Percentiles rank a stretch among this genome's conserved stretches.
These are phyloP conservation scores for Melieria omissa DNA, from an alignment of 2,888 invertebrate species.

Conservation along the genomic window DNA sequence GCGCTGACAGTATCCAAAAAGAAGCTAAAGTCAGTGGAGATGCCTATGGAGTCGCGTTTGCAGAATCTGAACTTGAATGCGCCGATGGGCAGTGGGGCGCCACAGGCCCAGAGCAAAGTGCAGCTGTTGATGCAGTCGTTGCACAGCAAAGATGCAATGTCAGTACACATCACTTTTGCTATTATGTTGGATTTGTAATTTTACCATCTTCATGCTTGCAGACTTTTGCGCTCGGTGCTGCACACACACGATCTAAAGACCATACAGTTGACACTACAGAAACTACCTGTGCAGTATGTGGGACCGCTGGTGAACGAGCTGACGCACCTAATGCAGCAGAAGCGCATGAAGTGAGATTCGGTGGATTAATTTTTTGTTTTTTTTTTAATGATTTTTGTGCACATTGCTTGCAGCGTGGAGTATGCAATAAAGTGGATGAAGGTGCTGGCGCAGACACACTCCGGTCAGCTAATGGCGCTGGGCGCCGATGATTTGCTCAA, in stretches of 20 bases:
- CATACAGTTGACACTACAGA: conserved; percentile 79
- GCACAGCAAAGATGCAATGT: conserved; percentile 83
- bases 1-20: conserved; percentile 54
- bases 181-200: background rate
- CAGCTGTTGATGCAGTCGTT: conserved; percentile 86
- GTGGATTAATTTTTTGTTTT: background rate
- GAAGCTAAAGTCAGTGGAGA: conserved; percentile 56
- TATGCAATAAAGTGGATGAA: conserved; percentile 62
- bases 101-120: conserved; percentile 78
- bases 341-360: conserved; percentile 72
- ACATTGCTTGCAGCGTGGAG: conserved; percentile 54
- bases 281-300: conserved; percentile 81
- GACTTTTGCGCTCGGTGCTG: conserved; percentile 80
- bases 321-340: conserved; percentile 74
- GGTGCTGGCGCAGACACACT: conserved; percentile 59
- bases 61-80: conserved; percentile 79
- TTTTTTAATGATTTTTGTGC: background rate
- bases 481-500: conserved; percentile 60
- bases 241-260: conserved; percentile 74
- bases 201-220: conserved; percentile 49
- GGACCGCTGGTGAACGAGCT: conserved; percentile 80
- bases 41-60: conserved; percentile 83
- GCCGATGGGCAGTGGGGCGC: conserved; percentile 62
- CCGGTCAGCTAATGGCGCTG: conserved; percentile 64
- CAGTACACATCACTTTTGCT: conserved; percentile 42